Percentiles rank a stretch among this genome's conserved stretches.
Conservation (phyloP, 2,113 vertebrate genomes). For the Galeopterus variegatus region DNA sequence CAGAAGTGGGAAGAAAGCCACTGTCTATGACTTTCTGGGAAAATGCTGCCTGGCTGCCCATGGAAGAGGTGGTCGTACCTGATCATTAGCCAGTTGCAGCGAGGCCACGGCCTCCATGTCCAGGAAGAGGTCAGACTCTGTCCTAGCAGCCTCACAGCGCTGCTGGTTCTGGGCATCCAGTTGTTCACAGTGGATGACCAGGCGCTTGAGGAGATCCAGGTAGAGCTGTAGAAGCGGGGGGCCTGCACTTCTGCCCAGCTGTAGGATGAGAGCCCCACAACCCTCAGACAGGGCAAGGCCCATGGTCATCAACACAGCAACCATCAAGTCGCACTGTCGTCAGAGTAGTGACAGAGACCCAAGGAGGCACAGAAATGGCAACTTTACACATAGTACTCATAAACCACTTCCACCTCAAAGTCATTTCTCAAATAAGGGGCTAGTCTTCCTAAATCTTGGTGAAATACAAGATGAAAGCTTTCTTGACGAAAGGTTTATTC, state of each 20-base stretch:
- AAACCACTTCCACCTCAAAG: not conserved
- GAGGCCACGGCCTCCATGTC: conserved; percentile 85
- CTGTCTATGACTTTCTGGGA: not conserved
- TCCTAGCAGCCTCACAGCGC: conserved; percentile 63
- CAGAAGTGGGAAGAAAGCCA: not conserved
- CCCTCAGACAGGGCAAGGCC: not conserved
- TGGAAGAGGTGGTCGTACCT: conserved; percentile 81
- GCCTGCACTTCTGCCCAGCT: conserved; percentile 89
- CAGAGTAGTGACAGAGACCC: not conserved
- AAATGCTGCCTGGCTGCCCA: not conserved
- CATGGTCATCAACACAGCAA: accelerated
- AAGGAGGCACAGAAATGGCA: not conserved
- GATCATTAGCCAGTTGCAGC: conserved; percentile 81
- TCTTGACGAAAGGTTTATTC: not conserved
- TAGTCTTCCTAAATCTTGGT: not conserved
- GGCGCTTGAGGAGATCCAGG: conserved; percentile 88
- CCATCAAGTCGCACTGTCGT: accelerated
- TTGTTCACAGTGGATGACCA: conserved; percentile 87
- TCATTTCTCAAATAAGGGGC: not conserved
- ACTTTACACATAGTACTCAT: accelerated
- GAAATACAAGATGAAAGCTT: not conserved
- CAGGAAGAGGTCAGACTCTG: conserved; percentile 89
- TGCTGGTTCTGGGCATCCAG: conserved; percentile 70
- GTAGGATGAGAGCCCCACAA: conserved; percentile 44
- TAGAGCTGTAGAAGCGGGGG: conserved; percentile 85